Conservation (phyloP, 2,797 vertebrate species). For the Carapus acus region DNA sequence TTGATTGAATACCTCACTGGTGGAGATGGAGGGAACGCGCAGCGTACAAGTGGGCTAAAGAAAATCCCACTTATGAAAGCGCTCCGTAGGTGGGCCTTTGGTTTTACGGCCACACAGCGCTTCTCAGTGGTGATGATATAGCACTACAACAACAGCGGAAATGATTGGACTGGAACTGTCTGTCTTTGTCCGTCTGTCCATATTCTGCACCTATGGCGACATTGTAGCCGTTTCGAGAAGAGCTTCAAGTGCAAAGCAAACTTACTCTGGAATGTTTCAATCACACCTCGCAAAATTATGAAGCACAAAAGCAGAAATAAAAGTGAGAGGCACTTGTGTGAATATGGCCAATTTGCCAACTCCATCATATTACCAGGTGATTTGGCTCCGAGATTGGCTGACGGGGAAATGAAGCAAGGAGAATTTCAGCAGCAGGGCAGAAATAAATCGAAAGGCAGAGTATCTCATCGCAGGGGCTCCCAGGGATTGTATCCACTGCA, state of each 20-base stretch:
- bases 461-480: conserved; percentile 32
- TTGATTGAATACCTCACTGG: no score
- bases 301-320: conserved; percentile 33
- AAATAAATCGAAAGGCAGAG: conserved; percentile 26
- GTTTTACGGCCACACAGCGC: conserved; percentile 31
- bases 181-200: no score
- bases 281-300: conserved; percentile 24
- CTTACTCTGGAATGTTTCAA: conserved; percentile 8
- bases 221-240: no score
- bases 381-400: conserved; percentile 7
- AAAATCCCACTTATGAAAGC: no score
- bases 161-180: no score
- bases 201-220: no score
- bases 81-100: not conserved
- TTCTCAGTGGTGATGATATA: conserved; percentile 35
- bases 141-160: no score
- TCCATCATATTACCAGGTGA: conserved; percentile 2
- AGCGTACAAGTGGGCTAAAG: no score
- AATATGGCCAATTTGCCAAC: conserved; percentile 31
- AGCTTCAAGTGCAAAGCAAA: conserved; percentile 24
- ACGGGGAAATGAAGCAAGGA: conserved; percentile 29
- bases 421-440: conserved; percentile 30
- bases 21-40: no score
- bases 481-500: conserved; percentile 33
- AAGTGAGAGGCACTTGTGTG: conserved; percentile 31